These are phyloP conservation scores for Heliconius himera DNA, from an alignment of 1,140 invertebrate species.

Conservation along the genomic window DNA sequence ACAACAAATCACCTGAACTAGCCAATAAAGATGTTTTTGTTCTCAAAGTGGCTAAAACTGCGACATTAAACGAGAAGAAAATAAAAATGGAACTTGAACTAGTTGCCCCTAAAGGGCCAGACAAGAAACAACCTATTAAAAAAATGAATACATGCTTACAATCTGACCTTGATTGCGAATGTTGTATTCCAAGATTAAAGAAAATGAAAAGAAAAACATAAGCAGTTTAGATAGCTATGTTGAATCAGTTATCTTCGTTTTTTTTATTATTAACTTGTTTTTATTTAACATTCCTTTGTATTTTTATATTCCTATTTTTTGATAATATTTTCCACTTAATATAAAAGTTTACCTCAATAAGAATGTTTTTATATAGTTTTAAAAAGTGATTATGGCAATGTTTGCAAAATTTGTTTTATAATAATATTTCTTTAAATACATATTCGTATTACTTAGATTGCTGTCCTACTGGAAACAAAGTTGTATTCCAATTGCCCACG, in stretches of 20 bases:
- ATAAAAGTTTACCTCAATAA: too few relatives aligned
- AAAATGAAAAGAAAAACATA: conserved; percentile 23
- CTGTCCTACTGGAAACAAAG: conserved; percentile 74
- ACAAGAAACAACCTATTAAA: conserved; percentile 59
- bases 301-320: background rate
- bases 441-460: conserved; percentile 67
- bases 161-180: conserved; percentile 67
- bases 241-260: background rate
- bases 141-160: conserved; percentile 62
- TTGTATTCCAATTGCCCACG: conserved; percentile 70
- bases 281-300: background rate
- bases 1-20: conserved; percentile 48
- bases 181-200: conserved; percentile 55
- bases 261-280: background rate
- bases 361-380: background rate
- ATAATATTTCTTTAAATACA: conserved; percentile 30
- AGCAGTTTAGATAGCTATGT: background rate
- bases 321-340: too few relatives aligned
- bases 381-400: background rate
- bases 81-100: conserved; percentile 72
- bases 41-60: conserved; percentile 76
- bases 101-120: conserved; percentile 66
- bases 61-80: conserved; percentile 68
- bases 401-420: background rate
- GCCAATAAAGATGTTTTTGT: conserved; percentile 67